phyloP scores from a whole-genome alignment of 1,140 invertebrate species.

The Saxidomus purpurata region DNA sequence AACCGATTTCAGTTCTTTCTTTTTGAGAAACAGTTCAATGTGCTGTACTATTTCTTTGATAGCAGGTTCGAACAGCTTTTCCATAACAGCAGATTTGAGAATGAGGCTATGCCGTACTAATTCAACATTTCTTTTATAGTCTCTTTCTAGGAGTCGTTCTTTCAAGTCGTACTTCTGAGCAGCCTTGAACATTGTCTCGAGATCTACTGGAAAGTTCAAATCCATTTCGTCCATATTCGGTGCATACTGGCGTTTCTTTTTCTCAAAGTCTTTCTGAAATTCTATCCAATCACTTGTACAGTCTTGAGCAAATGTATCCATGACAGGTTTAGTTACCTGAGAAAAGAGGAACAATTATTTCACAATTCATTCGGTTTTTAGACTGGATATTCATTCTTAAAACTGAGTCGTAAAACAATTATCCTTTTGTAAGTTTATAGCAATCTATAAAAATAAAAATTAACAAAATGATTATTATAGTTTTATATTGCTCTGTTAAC shows the following conservation, averaged over 20 bases:
- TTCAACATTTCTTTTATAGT: conserved; percentile 13
- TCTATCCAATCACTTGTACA: conserved; percentile 46
- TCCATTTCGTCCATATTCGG: not conserved
- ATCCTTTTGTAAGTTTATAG: no score
- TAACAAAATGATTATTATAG: no score
- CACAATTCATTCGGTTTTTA: no score
- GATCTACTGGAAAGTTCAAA: conserved; percentile 18
- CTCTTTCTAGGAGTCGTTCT: conserved; percentile 1
- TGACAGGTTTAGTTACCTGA: conserved; percentile 19
- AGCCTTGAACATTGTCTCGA: not conserved
- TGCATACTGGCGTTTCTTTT: conserved; percentile 15
- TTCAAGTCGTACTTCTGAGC: conserved; percentile 4
- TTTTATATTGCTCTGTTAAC: no score
- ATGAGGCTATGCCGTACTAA: conserved; percentile 30
- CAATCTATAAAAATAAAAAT: no score
- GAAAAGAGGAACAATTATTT: no score
- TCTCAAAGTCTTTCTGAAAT: conserved; percentile 47
- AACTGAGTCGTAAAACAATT: no score
- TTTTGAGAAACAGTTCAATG: conserved; percentile 6
- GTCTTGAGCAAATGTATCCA: conserved; percentile 1
- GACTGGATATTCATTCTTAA: no score
- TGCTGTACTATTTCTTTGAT: conserved; percentile 38
- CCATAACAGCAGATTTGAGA: conserved; percentile 6
- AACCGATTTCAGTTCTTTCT: conserved; percentile 18
- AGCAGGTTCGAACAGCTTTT: conserved; percentile 28